Evolutionary conservation across 2,888 invertebrate genomes (phyloP).

Genomic region (Eledona agricola): DNA sequence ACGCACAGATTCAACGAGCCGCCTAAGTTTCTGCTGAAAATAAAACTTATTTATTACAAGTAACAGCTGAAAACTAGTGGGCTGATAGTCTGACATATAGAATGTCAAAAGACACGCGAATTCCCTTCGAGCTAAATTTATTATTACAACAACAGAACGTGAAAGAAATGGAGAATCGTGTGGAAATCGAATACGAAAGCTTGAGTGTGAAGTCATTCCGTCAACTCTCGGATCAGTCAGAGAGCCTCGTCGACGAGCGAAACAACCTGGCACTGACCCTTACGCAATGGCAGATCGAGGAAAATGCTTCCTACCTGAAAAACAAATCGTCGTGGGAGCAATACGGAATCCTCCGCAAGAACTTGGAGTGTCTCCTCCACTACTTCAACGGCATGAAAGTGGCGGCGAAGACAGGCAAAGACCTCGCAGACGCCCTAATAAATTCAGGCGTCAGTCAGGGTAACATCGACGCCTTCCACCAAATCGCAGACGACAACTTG

Average conservation of each 20-base stretch:
- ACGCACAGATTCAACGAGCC: no score
- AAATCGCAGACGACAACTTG: conserved; percentile 18
- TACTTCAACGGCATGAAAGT: conserved; percentile 49
- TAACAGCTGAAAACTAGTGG: conserved; percentile 24
- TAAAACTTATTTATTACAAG: no score
- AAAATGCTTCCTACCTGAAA: conserved; percentile 42
- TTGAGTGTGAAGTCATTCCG: conserved; percentile 12
- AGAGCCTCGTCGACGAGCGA: conserved; percentile 26
- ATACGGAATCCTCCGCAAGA: conserved; percentile 43
- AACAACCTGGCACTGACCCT: conserved; percentile 45
- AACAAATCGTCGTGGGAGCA: conserved; percentile 42
- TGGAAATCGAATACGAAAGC: conserved; percentile 31
- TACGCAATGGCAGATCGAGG: conserved; percentile 47
- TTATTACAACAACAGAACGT: conserved; percentile 45
- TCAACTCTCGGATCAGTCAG: conserved; percentile 30
- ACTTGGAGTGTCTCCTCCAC: conserved; percentile 47
- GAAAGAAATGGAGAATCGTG: conserved; percentile 31
- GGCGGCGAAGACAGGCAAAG: conserved; percentile 45
- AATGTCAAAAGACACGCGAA: conserved; percentile 21
- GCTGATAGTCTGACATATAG: conserved; percentile 15
- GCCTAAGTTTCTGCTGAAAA: no score
- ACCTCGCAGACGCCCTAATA: conserved; percentile 36
- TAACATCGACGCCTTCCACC: conserved; percentile 10
- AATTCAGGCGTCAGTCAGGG: conserved; percentile 7
- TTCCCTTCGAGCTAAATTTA: conserved; percentile 42